Percentiles rank a stretch among this genome's conserved stretches.
These are phyloP conservation scores for Lerema accius DNA, from an alignment of 1,140 invertebrate species.

Conservation along the genomic window DNA sequence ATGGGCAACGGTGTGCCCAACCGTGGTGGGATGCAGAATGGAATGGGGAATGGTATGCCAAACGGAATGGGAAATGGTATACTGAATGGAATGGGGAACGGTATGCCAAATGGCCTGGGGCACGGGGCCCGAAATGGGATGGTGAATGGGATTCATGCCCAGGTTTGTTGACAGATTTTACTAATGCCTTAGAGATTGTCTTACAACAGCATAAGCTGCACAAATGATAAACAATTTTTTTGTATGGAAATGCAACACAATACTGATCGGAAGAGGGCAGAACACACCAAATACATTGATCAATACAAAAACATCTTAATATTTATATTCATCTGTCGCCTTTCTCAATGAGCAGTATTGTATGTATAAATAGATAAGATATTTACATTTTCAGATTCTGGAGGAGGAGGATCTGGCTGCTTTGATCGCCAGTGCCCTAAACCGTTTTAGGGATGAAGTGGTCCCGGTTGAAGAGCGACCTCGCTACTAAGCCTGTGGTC, in stretches of 20 bases:
- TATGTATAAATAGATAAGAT: no score
- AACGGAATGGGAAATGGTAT: neutral
- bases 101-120: neutral
- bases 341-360: no score
- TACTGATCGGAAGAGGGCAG: no score
- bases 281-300: no score
- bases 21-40: neutral
- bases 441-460: slow-evolving; percentile 9
- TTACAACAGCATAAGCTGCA: no score
- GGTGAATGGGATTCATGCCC: slow-evolving; percentile 2
- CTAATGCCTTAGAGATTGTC: no score
- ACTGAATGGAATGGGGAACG: neutral
- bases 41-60: neutral
- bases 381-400: slow-evolving; percentile 9
- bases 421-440: slow-evolving; percentile 9
- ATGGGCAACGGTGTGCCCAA: neutral
- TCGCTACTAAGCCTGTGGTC: slow-evolving; percentile 1
- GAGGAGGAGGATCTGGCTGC: slow-evolving; percentile 10
- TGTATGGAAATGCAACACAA: no score
- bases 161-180: slow-evolving; percentile 13
- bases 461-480: slow-evolving; percentile 1
- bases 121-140: neutral
- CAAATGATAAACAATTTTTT: no score
- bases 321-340: no score
- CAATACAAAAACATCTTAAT: no score